Percentiles rank a stretch among this genome's conserved stretches.
Evolutionary conservation across 2,888 invertebrate genomes (phyloP).

Genomic region (Tolmerus cingulatus): DNA sequence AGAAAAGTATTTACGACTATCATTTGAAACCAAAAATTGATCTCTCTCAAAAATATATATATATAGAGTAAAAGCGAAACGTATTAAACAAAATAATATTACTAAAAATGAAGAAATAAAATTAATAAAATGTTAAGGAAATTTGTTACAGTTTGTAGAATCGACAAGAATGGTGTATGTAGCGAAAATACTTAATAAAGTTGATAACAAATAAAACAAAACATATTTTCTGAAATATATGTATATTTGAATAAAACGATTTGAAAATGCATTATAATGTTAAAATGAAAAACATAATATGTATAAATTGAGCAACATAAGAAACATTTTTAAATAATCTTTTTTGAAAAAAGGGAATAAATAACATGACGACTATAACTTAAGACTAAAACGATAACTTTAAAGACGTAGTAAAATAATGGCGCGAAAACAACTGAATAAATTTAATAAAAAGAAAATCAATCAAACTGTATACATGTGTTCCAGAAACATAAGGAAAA

Average conservation of each 20-base stretch:
- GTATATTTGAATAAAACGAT: not conserved
- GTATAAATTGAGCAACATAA: not conserved
- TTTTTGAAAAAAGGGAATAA: not conserved
- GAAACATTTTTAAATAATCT: not conserved
- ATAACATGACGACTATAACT: not conserved
- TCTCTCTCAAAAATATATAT: not conserved
- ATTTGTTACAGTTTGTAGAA: not conserved
- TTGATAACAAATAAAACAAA: not conserved
- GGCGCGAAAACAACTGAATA: not conserved
- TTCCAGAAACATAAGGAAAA: slow-evolving; percentile 30
- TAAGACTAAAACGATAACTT: not conserved
- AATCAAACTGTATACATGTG: slow-evolving; percentile 47
- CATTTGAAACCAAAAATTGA: not conserved
- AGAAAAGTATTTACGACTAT: not conserved
- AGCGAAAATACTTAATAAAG: not conserved
- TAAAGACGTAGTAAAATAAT: not conserved
- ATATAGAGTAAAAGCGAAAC: not conserved
- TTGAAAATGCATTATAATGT: not conserved
- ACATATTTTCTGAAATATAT: not conserved
- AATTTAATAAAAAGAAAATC: slow-evolving; percentile 18
- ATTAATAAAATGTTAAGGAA: not conserved
- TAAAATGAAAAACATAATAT: not conserved
- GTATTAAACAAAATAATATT: not conserved
- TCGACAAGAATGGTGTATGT: not conserved
- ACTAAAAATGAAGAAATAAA: not conserved